Base-by-base conservation (phyloP, 2,888 invertebrate genomes). In the Nomada ferruginata region DNA sequence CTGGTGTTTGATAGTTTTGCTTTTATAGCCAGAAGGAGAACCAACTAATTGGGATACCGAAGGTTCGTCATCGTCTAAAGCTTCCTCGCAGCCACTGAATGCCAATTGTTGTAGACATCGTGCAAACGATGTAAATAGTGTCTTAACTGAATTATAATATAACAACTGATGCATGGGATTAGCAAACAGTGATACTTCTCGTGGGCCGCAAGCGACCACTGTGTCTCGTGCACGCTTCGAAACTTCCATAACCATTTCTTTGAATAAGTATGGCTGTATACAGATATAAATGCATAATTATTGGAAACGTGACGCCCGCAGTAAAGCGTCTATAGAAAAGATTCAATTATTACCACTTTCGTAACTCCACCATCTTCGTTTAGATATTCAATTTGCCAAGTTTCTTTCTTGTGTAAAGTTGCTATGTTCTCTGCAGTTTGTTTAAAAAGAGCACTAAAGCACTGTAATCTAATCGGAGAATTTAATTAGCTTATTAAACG, bases 281-380 rank as follows among this genome's bases (percentile, higher is more conserved):
- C 26, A 15, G 23, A 65, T 61, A 10, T 23, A 68, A 73, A 60
- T 20, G 20, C 10, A 74, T 60, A 52, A 29, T 60, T 13, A 55
- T 57, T 68, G 23, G 42, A 63, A 53, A 23, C 23, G 11, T 53
- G 70, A 69, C 23, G 42, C 42, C 44, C 42, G 59, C 36, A 20
- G 5, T 11, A 23, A 36, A 52, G 5, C 36, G 20, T 47, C 9
- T 13, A 15, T 10, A 15, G 15, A 52, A 2, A 23, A 50, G 13
- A 64, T 18, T n/a, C 18, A 44, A 74, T 47, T 70, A 59, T 94
- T 93, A 97, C 97, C 93, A 98, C 94, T 90, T 96, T 95, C 0
- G 98, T 98, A 15, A 98, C 97, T 20, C 98, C 97, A 2, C 97
- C 97, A 91, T 97, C 96, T 90, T 97, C 97, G 86, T 97, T 97